Evolutionary conservation across 2,113 vertebrate species (phyloP), one percentile per base, ranked within the genome.

Genomic region (Sialia sialis): DNA sequence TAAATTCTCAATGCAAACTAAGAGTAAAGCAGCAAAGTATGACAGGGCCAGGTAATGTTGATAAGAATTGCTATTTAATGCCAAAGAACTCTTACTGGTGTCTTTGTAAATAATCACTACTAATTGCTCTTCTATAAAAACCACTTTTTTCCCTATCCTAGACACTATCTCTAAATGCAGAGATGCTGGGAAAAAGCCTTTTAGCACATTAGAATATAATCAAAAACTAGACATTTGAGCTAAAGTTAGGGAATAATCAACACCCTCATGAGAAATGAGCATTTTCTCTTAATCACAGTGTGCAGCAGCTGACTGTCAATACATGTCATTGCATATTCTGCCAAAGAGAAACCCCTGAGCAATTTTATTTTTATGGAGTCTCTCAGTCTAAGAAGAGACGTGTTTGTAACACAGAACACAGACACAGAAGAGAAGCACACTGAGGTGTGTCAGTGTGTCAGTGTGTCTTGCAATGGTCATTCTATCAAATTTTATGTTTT

Each of bases 201-300:
- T 84, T 67, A 55, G 49, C 17, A 54, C 19, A 43, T 44, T 68
- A 39, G 25, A 93, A 84, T 80, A 83, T 66, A 93, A 84, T 67
- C 34, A 87, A 26, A 16, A 85, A 16, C 39, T 29, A 51, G 41
- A 36, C 20, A 77, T 58, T 84, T 84, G 74, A 93, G 58, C n/a
- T 89, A 14, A 60, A 94, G 48, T 62, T 92, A 75, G 66, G 74
- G 51, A 87, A 88, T 81, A 81, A 90, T 90, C 44, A 96, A 87
- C 20, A 84, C 36, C 27, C 48, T 66, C 34, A 74, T 25, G 39
- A 96, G 29, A 84, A 75, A 1, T 34, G 23, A 82, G 13, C 21
- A 22, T 84, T 86, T 94, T 91, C 26, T 89, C 43, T 87, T 38
- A 77, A 69, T 82, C 51, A 69, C n/a, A 77, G 9, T 25, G 16